Conservation (phyloP, 2,797 vertebrate genomes). For the Pteropus rufus region DNA sequence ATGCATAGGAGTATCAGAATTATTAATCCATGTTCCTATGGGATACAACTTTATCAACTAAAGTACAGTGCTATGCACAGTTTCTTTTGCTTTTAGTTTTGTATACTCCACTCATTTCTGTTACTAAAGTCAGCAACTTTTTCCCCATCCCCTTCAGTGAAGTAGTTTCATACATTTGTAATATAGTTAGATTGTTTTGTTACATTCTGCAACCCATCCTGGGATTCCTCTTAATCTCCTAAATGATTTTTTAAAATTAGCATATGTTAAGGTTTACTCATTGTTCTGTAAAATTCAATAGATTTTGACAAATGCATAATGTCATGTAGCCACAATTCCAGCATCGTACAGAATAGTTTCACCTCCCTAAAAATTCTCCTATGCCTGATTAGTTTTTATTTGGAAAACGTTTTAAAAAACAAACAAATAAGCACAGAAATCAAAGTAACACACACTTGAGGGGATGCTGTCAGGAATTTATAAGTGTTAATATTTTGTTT, state of each 20-base stretch:
- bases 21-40: background rate
- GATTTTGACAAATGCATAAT: background rate
- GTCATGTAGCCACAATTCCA: background rate
- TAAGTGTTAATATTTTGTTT: background rate
- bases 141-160: background rate
- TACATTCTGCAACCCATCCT: background rate
- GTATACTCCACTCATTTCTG: background rate
- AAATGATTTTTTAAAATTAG: background rate
- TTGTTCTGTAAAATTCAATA: background rate
- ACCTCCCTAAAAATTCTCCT: background rate
- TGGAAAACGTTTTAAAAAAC: background rate
- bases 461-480: background rate
- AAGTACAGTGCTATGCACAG: background rate
- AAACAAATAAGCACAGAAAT: background rate
- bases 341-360: background rate
- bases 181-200: background rate
- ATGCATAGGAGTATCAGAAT: background rate
- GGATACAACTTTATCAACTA: background rate
- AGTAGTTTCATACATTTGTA: background rate
- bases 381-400: background rate
- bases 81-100: background rate
- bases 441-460: background rate
- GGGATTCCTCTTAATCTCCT: background rate
- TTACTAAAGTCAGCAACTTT: background rate
- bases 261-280: background rate